Base-by-base conservation (phyloP, 2,797 vertebrate species). In the Rhinichthys osculus region DNA sequence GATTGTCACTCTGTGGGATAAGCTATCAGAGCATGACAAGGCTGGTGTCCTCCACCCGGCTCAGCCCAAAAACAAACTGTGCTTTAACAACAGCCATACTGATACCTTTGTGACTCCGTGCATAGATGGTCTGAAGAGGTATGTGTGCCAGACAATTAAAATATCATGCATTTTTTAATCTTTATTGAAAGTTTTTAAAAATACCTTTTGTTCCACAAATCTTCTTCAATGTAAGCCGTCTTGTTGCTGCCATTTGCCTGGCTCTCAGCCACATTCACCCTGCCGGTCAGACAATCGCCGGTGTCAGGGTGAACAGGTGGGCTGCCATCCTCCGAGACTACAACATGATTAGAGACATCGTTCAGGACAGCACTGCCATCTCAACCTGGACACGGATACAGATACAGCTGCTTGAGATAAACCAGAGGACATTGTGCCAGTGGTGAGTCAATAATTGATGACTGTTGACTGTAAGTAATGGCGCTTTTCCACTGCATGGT, bases 321-420 rank as follows among this genome's bases (percentile, higher is more conserved):
- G 64, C 30, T 35, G 71, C 72, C 27, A 40, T 87, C 42, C 35
- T 81, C 7, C 38, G 11, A 5, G 84, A 77, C 27, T 88, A 88
- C 81, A 59, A 30, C 16, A 57, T 33, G 2, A 86, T 88, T 27
- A 66, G 47, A 30, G 47, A 74, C 14, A 7, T 64, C 0, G 50
- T 88, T 9, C 69, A 40, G 52, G 33, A 47, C 84, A 72, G 52
- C 17, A 5, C 74, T 21, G 27, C 27, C 1, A 40, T 88, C 69
- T 70, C 47, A 16, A 70, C 67, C 1, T 11, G 2, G 38, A 71
- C 87, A 35, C 42, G 6, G n/a, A 23, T 88, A 35, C 42, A 6
- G 35, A 33, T 85, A 30, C 87, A 85, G 52, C 79, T 88, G 7
- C 72, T 57, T 40, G 76, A 83, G n/a, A 17, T 88, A 42, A 86